Conservation (phyloP, 2,888 invertebrate genomes). For the Pollenia angustigena region DNA sequence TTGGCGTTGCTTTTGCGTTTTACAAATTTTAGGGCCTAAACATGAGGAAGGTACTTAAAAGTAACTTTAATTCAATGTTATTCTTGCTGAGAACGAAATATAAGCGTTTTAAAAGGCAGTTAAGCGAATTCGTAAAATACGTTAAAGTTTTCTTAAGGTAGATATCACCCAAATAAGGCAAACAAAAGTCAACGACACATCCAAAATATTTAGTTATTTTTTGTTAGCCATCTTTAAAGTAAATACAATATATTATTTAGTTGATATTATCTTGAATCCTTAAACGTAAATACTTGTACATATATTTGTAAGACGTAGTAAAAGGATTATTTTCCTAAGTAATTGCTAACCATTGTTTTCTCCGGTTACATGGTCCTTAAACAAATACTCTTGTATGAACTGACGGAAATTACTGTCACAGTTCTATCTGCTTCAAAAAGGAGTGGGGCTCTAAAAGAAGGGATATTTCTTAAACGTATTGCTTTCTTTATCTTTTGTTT, state of each 20-base stretch:
- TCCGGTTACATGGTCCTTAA: conserved; percentile 42
- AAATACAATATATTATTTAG: conserved; percentile 57
- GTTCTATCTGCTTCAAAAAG: background rate
- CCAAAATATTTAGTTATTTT: background rate
- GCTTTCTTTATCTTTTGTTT: conserved; percentile 30
- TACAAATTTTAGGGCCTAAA: too few relatives aligned
- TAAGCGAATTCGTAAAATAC: too few relatives aligned
- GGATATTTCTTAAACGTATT: conserved; percentile 26
- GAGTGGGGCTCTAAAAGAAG: background rate
- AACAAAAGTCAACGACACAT: conserved; percentile 9
- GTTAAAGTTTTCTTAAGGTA: too few relatives aligned
- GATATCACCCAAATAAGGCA: background rate
- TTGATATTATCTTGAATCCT: conserved; percentile 68
- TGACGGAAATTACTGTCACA: conserved; percentile 4
- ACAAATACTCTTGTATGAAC: conserved; percentile 51
- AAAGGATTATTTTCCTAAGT: conserved; percentile 73
- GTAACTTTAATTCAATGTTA: too few relatives aligned
- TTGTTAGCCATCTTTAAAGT: conserved; percentile 7
- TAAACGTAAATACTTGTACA: conserved; percentile 37
- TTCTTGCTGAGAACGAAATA: too few relatives aligned
- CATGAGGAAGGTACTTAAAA: too few relatives aligned
- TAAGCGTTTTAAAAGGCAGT: too few relatives aligned
- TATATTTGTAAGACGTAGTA: conserved; percentile 57
- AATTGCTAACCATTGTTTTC: conserved; percentile 74
- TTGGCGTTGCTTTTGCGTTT: too few relatives aligned